Evolutionary conservation across 2,797 vertebrate species (phyloP), one percentile per base, ranked within the genome.

Genomic region (Rhinella marina): DNA sequence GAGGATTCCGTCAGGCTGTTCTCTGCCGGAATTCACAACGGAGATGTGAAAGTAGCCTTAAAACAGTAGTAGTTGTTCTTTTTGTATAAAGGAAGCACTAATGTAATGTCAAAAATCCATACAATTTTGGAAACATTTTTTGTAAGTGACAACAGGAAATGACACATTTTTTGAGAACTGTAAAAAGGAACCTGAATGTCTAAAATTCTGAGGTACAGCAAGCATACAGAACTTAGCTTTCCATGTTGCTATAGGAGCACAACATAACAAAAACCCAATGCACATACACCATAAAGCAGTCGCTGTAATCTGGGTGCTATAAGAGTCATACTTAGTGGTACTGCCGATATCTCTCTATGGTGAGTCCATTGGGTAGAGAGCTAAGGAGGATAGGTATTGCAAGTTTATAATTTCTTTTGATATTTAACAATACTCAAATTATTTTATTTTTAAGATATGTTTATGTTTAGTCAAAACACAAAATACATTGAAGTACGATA

Each of bases 181-280:
- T 77, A 25, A 77, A 77, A n/a, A 54, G 73, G 73, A 77, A 77
- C 48, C 73, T 25, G 12, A 77, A 54, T 75, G 72, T n/a, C 21
- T 50, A 50, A 50, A 52, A 25, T n/a, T n/a, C 23, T 8, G 73
- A 77, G 8, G 73, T 14, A 11, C 13, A 2, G 5, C 11, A 52
- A 52, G 48, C 50, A n/a, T 54, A 25, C 21, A 54, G 50, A 77
- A n/a, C 9, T 12, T 12, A 54, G 48, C 48, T 77, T 14, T 13
- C 11, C 21, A 75, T 50, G 23, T 54, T 7, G 10, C 21, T 48
- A n/a, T 68, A 32, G 68, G 12, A 68, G 64, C 3, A 29, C 13
- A 41, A 73, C 32, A 73, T 32, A 32, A 13, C 13, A 70, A 41
- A 41, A 32, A 32, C 68, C 29, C 7, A 75, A 23, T 23, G 3